Evolutionary conservation across 2,888 invertebrate genomes (phyloP).

Genomic region (Brachylomia viminalis): DNA sequence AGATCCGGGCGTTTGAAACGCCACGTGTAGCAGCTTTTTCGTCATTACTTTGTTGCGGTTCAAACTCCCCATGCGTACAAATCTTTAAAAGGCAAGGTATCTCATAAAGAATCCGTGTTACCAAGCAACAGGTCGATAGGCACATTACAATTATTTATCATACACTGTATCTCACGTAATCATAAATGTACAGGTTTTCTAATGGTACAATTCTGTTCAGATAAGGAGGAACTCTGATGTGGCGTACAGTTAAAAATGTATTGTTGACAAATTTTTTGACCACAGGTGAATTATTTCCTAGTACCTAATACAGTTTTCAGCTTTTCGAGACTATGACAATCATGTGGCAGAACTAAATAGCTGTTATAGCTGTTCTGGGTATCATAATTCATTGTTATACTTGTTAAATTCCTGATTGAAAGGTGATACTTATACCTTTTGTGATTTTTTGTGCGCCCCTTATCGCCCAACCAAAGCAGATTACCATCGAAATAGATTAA

Average conservation of each 20-base stretch:
- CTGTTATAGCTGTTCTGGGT: background rate
- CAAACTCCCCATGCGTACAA: background rate
- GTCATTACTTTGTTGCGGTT: background rate
- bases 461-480: conserved; percentile 21
- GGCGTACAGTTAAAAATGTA: background rate
- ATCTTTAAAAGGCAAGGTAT: conserved; percentile 10
- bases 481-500: conserved; percentile 39
- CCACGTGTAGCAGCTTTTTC: background rate
- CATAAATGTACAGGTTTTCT: conserved; percentile 43
- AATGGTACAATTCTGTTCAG: conserved; percentile 33
- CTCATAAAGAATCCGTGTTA: conserved; percentile 22
- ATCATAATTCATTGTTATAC: background rate
- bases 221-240: conserved; percentile 23
- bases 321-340: background rate
- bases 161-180: conserved; percentile 16
- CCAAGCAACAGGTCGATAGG: conserved; percentile 19
- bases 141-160: conserved; percentile 22
- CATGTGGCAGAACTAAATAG: background rate
- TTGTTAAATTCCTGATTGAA: background rate
- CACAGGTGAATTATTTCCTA: conserved; percentile 2
- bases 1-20: conserved; percentile 12
- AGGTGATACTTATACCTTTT: no score
- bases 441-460: background rate
- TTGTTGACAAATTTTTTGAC: background rate
- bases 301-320: background rate